Base-by-base conservation (phyloP, 2,888 invertebrate genomes). In the Cynaeus angustus region DNA sequence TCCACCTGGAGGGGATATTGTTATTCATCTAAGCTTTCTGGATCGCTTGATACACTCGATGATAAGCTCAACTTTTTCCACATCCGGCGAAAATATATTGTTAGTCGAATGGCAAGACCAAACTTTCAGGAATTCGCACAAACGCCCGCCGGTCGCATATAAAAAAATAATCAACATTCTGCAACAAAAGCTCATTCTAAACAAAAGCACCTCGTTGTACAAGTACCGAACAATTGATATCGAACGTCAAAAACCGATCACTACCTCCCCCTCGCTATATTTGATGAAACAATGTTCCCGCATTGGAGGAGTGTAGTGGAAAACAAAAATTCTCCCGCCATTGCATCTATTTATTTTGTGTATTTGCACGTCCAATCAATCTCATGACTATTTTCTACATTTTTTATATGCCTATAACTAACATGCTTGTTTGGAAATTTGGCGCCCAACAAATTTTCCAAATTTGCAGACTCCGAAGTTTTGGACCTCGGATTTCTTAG, bases 171-270 rank as follows among this genome's bases (percentile, higher is more conserved):
- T 41, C 41, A 41, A 41, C 41, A 33, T 33, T 37, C 10, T 5
- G 41, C 41, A 41, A 41, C 41, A 41, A 41, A 41, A 10, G 41
- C 41, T 41, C 12, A 6, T 13, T 41, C 10, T 6, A 12, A 41
- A 41, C 41, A 41, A 41, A 41, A 41, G 41, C 37, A n/a, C 41
- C 41, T 41, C 41, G 41, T 41, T 41, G 10, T 3, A 41, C 41
- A 10, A 41, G 41, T 41, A n/a, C 12, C 10, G 41, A n/a, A 41
- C 41, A 41, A 41, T 41, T 41, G 41, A 41, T 41, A 41, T 41
- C 41, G 41, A 41, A 41, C 41, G 41, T 41, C 41, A 41, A 41
- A 37, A 41, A 10, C 41, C 41, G 41, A 41, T 41, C 41, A n/a
- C 9, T 13, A 10, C 41, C 45, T 28, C 41, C 12, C 41, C 41